Evolutionary conservation across 2,797 vertebrate genomes (phyloP), one percentile per base, ranked within the genome.

Genomic region (Lates japonicus): DNA sequence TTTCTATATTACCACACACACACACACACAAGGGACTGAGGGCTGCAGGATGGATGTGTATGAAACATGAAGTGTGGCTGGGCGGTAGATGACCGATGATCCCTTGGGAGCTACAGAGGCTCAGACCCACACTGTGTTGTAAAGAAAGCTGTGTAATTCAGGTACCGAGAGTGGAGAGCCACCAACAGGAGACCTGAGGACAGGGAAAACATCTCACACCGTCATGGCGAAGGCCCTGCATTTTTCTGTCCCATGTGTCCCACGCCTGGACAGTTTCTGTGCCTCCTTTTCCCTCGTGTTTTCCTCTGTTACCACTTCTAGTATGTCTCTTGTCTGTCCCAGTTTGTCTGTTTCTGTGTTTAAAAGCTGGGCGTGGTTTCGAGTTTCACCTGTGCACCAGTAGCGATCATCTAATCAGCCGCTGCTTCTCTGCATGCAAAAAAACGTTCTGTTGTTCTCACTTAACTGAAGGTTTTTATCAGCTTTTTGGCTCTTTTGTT

Each of bases 71-170:
- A 59, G 80, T 55, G 62, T 57, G 67, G 69, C 31, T 57, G 75
- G 58, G 76, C 77, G 62, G 70, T 83, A 71, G 84, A 84, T 85
- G 83, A 86, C 68, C 84, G 84, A 90, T 86, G 80, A 86, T 88
- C 83, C 58, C 71, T 46, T 46, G 65, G 33, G 59, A 83, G 77
- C 82, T 37, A 71, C 25, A 14, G 58, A 74, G 77, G 54, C 81
- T 80, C 69, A 82, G 70, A 54, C 25, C 7, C 61, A 7, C 67
- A 4, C 58, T 58, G 62, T 20, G 52, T 49, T 22, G 22, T 70
- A n/a, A n/a, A n/a, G n/a, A n/a, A n/a, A n/a, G 49, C 65, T 82
- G 74, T 67, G 64, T 51, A 10, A 25, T 35, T 51, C 77, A 74
- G 67, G 74, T 51, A 10, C 25, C 10, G 55, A 39, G 22, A 22